Conservation (phyloP, 2,113 vertebrate species). For the Muntiacus muntjak region DNA sequence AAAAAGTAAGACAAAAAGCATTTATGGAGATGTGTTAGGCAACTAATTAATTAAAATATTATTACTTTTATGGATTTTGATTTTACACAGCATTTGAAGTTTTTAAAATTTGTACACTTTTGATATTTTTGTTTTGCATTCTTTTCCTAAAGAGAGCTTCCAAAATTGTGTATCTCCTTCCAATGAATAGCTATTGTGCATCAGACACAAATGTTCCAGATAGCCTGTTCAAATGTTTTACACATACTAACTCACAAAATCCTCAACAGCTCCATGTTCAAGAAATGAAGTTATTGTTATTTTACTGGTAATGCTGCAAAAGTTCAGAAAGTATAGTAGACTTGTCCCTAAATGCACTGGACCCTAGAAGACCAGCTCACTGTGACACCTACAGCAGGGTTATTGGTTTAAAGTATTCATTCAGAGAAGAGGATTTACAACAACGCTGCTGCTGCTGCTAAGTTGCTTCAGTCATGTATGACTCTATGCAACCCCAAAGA, state of each 20-base stretch:
- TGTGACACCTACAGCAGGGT: not conserved
- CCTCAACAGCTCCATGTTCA: not conserved
- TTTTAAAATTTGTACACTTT: not conserved
- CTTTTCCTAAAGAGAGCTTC: not conserved
- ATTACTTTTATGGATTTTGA: not conserved
- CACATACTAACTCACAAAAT: not conserved
- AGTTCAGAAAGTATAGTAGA: not conserved
- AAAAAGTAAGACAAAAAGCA: not conserved
- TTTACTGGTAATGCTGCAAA: not conserved
- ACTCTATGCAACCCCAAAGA: no score
- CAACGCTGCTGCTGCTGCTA: not conserved
- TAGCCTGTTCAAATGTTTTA: not conserved
- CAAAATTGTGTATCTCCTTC: not conserved
- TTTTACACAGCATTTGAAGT: not conserved
- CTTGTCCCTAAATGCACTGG: not conserved
- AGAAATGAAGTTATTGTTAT: not conserved
- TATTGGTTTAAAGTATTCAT: not conserved
- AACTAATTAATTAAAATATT: not conserved
- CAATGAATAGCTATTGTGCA: not conserved
- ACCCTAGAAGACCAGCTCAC: not conserved
- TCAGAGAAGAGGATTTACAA: not conserved
- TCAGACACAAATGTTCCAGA: not conserved
- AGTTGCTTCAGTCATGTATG: no score
- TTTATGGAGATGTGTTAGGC: not conserved
- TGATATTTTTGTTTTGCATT: not conserved